Evolutionary conservation across 2,888 invertebrate species (phyloP).

Genomic region (Glyphotaelius pellucidus): DNA sequence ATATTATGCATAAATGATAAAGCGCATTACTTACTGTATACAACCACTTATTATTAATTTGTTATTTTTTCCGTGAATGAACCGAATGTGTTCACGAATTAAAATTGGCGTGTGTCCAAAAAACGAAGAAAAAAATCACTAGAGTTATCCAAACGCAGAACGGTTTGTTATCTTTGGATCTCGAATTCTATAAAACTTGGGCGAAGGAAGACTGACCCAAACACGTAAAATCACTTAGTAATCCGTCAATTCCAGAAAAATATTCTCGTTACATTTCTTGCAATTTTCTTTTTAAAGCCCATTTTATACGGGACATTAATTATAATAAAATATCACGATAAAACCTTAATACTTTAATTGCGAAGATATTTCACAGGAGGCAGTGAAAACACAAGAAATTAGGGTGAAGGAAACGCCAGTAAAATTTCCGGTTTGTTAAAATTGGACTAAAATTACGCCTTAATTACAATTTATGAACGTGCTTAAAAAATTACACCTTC

Average conservation of each 20-base stretch:
- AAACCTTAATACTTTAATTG: slow-evolving; percentile 2
- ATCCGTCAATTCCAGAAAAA: neutral
- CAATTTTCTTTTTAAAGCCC: neutral
- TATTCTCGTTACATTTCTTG: neutral
- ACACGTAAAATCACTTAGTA: neutral
- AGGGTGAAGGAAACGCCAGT: neutral
- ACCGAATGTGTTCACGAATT: neutral
- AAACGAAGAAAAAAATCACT: neutral
- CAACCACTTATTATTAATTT: neutral
- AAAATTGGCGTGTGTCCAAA: neutral
- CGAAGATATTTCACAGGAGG: neutral
- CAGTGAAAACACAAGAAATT: neutral
- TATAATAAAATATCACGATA: neutral
- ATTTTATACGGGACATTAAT: neutral
- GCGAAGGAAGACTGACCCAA: neutral
- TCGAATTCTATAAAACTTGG: neutral
- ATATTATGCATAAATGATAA: too few species aligned
- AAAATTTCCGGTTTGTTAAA: neutral
- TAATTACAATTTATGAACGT: slow-evolving; percentile 12
- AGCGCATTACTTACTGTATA: neutral
- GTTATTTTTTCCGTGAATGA: neutral
- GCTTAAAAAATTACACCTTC: slow-evolving; percentile 14
- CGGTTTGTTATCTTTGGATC: neutral
- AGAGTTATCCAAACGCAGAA: neutral
- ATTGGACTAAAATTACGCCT: neutral